phyloP scores from a whole-genome alignment of 2,888 invertebrate species.

The Eupsilia transversa region DNA sequence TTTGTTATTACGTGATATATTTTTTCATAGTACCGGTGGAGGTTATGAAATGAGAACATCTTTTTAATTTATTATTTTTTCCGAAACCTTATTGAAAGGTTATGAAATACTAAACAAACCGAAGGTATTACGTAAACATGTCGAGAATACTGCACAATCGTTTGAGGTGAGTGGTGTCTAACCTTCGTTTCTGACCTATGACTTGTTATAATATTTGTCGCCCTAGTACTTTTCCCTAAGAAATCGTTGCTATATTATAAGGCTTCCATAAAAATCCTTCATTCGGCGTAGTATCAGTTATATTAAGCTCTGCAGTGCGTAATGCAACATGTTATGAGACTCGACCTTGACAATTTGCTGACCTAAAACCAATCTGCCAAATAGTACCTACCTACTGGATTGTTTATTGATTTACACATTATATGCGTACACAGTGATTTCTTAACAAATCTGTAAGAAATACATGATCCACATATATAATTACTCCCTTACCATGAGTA shows the following conservation, averaged over 20 bases:
- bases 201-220: constrained; percentile 28
- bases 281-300: not conserved
- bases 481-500: not conserved
- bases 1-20: constrained; percentile 74
- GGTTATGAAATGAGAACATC: constrained; percentile 83
- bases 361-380: constrained; percentile 44
- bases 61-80: constrained; percentile 70
- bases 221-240: constrained; percentile 27
- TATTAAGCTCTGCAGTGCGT: constrained; percentile 2
- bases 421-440: not conserved
- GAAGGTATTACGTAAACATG: constrained; percentile 83
- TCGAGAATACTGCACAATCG: constrained; percentile 88
- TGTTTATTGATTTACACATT: constrained; percentile 43
- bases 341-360: constrained; percentile 53
- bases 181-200: constrained; percentile 49
- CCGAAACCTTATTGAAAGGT: constrained; percentile 73
- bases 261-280: not conserved
- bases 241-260: not conserved
- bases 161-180: constrained; percentile 78
- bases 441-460: not conserved
- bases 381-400: constrained; percentile 28
- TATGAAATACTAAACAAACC: constrained; percentile 79
- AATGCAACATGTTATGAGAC: constrained; percentile 34
- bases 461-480: not conserved
- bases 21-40: constrained; percentile 79